These are phyloP conservation scores for Cryptoblepharus egeriae DNA, from an alignment of 2,797 vertebrate species.

Conservation along the genomic window DNA sequence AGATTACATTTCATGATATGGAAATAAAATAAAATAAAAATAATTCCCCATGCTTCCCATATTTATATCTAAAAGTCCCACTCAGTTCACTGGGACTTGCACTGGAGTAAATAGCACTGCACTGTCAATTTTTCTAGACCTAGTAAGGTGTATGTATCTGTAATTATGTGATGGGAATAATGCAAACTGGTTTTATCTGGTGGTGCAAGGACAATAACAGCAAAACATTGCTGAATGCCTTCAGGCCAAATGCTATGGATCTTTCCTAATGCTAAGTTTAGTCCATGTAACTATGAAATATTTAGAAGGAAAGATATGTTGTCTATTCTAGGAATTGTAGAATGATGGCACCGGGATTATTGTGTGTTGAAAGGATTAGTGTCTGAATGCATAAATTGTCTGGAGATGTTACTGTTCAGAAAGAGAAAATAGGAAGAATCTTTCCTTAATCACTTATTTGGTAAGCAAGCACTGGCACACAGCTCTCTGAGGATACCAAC, in stretches of 20 bases:
- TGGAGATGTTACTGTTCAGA: slow-evolving; percentile 15
- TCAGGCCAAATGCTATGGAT: not conserved
- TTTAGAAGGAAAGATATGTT: not conserved
- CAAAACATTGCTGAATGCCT: not conserved
- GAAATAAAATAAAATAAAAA: too few species aligned
- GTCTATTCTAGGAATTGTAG: not conserved
- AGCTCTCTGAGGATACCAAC: not conserved
- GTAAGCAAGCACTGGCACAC: not conserved
- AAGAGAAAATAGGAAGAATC: not conserved
- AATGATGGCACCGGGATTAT: slow-evolving; percentile 25
- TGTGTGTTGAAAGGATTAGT: slow-evolving; percentile 7
- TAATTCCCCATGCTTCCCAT: too few species aligned
- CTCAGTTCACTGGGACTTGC: too few species aligned
- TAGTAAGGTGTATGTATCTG: not conserved
- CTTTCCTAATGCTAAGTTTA: not conserved
- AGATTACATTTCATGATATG: too few species aligned
- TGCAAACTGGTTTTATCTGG: rapidly evolving
- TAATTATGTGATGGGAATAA: not conserved
- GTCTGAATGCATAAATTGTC: not conserved
- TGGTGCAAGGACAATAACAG: not conserved
- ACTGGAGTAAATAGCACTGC: too few species aligned
- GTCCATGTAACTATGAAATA: not conserved
- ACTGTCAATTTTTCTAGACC: rapidly evolving
- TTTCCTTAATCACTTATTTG: not conserved
- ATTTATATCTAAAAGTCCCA: too few species aligned